A percentile compares a stretch with the other conserved stretches of the same genome.
These are phyloP conservation scores for Crocuta crocuta DNA, from an alignment of 2,113 vertebrate genomes.

Conservation along the genomic window DNA sequence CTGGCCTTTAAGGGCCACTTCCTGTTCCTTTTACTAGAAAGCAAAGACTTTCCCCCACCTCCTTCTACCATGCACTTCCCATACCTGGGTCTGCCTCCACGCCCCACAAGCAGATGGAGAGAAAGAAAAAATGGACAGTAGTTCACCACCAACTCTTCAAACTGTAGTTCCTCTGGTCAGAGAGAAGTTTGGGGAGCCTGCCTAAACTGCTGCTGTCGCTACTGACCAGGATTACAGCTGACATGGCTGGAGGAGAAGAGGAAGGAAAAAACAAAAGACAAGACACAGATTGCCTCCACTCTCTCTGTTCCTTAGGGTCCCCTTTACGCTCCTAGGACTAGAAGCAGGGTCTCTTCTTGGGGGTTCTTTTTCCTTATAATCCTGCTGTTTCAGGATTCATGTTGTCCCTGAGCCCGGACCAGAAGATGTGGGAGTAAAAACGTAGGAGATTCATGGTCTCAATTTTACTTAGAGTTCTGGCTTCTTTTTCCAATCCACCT, in stretches of 20 bases:
- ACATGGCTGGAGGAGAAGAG: neutral
- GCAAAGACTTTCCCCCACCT: neutral
- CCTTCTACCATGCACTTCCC: neutral
- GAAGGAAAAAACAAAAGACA: neutral
- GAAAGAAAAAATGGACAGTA: neutral
- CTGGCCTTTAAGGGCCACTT: neutral
- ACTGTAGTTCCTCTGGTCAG: neutral
- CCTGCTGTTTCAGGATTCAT: neutral
- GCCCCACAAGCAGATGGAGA: neutral
- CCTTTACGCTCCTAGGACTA: neutral
- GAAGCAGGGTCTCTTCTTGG: neutral
- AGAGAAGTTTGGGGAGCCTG: neutral
- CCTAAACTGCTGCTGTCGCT: neutral
- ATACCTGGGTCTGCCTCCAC: neutral
- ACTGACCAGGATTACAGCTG: neutral
- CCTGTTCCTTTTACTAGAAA: neutral
- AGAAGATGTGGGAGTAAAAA: neutral
- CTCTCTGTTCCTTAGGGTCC: neutral
- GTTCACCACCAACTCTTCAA: neutral
- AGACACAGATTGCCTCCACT: fast-evolving
- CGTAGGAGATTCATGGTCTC: neutral
- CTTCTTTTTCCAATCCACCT: neutral
- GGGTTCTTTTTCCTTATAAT: neutral
- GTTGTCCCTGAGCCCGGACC: neutral
- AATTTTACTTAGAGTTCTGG: neutral